Base-by-base conservation (phyloP, 2,113 vertebrate genomes). In the Gymnorhina tibicen region DNA sequence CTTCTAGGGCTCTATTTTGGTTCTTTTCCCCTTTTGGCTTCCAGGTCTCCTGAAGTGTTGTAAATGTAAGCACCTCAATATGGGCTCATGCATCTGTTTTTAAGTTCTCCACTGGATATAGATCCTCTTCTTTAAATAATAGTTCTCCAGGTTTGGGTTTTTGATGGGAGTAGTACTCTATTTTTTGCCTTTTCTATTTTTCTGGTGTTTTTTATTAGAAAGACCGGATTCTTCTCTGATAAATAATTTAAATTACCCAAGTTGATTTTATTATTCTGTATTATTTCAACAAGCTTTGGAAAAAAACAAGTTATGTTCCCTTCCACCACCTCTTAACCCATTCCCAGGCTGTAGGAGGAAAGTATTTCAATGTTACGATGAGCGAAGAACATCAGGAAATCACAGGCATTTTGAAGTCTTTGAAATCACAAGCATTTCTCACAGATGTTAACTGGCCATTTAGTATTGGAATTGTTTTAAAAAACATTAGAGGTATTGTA, bases 121-220 rank as follows among this genome's bases (percentile, higher is more conserved):
- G 12, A 7, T 44, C 19, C 21, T 68, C 27, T 74, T 21, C 41
- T 79, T 20, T 46, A 79, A 60, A 39, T 22, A 58, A 52, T 8
- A 22, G 2, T 17, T 85, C 1, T 0, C 13, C 47, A 56, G 2
- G 3, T 50, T 66, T 76, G n/a, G 3, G 28, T 37, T 26, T 7
- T 1, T 33, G 27, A n/a, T 33, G 19, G 3, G 3, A 44, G 35
- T 8, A 62, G 14, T 37, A 10, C 6, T 27, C 28, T 64, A 1
- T 13, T 81, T 89, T 50, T 15, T 21, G 37, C 39, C 28, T 41
- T 56, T 84, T 63, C 23, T 81, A 0, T 85, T 85, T 70, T 58
- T 55, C 52, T 69, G 2, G 5, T 68, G 13, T 1, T 52, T 92
- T 27, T 11, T 50, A 14, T 33, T 70, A 77, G 49, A 60, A 92